Evolutionary conservation across 2,113 vertebrate genomes (phyloP).

Genomic region (human): DNA sequence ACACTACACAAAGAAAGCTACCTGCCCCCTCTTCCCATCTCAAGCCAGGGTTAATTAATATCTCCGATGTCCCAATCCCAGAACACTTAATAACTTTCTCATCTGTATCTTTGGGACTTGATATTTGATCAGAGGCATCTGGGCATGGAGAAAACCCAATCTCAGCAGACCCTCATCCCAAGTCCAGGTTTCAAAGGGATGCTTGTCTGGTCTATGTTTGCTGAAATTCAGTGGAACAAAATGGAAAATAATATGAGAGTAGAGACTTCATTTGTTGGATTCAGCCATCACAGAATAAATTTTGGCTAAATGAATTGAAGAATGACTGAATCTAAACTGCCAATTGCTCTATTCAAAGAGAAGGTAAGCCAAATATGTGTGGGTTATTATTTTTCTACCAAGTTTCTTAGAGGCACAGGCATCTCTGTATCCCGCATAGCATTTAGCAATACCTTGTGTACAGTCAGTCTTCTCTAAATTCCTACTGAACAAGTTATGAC

Average conservation of each 20-base stretch:
- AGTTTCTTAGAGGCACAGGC: neutral
- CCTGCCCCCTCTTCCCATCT: neutral
- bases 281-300: too few relatives aligned
- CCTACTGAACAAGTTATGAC: fast-evolving
- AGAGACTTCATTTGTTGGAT: neutral
- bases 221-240: neutral
- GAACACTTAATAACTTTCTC: neutral
- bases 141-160: neutral
- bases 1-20: fast-evolving
- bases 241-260: neutral
- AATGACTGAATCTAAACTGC: neutral
- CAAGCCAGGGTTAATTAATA: neutral
- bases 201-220: neutral
- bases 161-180: neutral
- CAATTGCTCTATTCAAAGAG: neutral
- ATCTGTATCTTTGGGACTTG: neutral
- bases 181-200: neutral
- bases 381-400: neutral
- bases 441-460: fast-evolving
- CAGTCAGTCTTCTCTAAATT: fast-evolving
- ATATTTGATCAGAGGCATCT: neutral
- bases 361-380: neutral
- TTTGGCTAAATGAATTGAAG: neutral
- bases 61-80: fast-evolving
- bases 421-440: too few relatives aligned